These are phyloP conservation scores for Charaxes varanes DNA, from an alignment of 1,140 invertebrate genomes.

Conservation along the genomic window DNA sequence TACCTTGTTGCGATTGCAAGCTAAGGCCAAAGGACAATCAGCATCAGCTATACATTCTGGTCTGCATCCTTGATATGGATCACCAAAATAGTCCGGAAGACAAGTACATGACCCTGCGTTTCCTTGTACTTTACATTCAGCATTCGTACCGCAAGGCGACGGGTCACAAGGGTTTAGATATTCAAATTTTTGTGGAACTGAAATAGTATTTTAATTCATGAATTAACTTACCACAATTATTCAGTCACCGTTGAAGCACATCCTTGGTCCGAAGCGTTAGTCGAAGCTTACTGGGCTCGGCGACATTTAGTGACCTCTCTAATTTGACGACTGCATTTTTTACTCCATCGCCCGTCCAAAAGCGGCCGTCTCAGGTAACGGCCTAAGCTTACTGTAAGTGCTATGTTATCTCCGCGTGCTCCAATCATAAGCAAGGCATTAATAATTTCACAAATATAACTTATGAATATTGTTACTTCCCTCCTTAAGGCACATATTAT, in stretches of 20 bases:
- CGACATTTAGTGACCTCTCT: slow-evolving; percentile 61
- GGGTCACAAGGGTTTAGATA: slow-evolving; percentile 80
- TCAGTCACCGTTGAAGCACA: slow-evolving; percentile 63
- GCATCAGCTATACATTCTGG: slow-evolving; percentile 86
- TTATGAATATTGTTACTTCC: slow-evolving; percentile 60
- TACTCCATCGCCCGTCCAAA: slow-evolving; percentile 59
- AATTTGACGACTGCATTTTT: slow-evolving; percentile 50
- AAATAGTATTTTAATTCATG: slow-evolving; percentile 46
- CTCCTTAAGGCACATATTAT: slow-evolving; percentile 58
- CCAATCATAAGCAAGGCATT: slow-evolving; percentile 67
- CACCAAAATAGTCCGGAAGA: slow-evolving; percentile 82
- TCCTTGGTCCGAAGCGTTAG: slow-evolving; percentile 69
- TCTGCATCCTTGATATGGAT: slow-evolving; percentile 86
- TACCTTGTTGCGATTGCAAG: too few relatives aligned
- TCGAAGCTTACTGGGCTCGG: slow-evolving; percentile 65
- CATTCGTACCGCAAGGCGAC: slow-evolving; percentile 85
- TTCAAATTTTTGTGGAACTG: slow-evolving; percentile 63
- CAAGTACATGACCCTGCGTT: slow-evolving; percentile 83
- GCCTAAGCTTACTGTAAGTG: slow-evolving; percentile 73
- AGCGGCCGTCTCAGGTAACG: slow-evolving; percentile 58
- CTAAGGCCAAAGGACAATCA: slow-evolving; percentile 83
- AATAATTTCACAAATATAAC: slow-evolving; percentile 60
- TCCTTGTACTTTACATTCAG: slow-evolving; percentile 77
- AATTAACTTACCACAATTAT: slow-evolving; percentile 52
- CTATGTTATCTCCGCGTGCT: slow-evolving; percentile 72